These are phyloP conservation scores for Cervus canadensis DNA, from an alignment of 2,113 vertebrate genomes.

Conservation along the genomic window DNA sequence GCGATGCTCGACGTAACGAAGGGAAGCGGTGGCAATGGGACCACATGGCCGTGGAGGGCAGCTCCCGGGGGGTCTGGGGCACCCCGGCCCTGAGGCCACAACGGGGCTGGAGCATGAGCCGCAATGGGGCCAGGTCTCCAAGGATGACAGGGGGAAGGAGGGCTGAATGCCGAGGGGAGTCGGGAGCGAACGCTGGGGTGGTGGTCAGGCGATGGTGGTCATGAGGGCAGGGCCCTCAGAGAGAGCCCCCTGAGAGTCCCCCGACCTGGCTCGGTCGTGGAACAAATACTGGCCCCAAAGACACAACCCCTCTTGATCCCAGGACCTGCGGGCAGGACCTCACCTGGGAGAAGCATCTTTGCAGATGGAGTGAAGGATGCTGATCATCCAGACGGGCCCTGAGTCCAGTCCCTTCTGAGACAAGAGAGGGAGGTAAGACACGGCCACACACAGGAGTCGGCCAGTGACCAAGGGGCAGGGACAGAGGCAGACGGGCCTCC, in stretches of 20 bases:
- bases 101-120: not conserved
- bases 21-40: not conserved
- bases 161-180: not conserved
- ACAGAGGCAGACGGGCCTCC: not conserved
- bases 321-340: fast-evolving
- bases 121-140: not conserved
- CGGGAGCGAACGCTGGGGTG: fast-evolving
- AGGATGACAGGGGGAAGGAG: not conserved
- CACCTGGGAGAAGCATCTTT: not conserved
- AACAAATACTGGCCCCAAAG: not conserved
- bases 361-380: not conserved
- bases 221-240: fast-evolving
- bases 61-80: not conserved
- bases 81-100: not conserved
- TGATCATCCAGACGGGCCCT: not conserved
- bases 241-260: not conserved
- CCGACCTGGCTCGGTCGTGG: too few species aligned
- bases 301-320: not conserved
- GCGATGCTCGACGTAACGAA: not conserved
- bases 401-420: not conserved
- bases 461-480: fast-evolving
- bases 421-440: not conserved
- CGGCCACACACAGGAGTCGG: too few species aligned
- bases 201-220: fast-evolving
- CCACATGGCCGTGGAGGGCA: not conserved